Conservation (phyloP, 2,797 vertebrate genomes). For the Chelon auratus region DNA sequence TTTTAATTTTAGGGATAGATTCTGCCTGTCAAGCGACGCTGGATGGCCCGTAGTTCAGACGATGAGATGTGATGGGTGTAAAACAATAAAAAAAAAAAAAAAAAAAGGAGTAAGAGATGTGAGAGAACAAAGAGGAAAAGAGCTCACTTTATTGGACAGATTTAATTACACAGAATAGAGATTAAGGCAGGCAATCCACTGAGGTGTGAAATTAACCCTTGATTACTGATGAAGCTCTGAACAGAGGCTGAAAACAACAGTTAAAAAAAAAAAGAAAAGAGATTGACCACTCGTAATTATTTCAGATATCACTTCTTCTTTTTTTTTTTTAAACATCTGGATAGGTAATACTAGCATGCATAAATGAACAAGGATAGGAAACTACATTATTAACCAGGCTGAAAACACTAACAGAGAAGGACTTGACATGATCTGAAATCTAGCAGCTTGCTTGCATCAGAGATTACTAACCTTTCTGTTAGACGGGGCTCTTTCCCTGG, state of each 20-base stretch:
- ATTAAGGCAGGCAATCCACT: constrained; percentile 97
- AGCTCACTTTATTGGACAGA: constrained; percentile 99
- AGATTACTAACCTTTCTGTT: constrained; percentile 81
- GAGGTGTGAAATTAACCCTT: constrained; percentile 99
- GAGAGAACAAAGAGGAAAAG: constrained; percentile 95
- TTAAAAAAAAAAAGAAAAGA: constrained; percentile 48
- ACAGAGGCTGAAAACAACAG: constrained; percentile 77
- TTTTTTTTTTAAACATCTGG: constrained; percentile 29
- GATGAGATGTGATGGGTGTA: constrained; percentile 98
- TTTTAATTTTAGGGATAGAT: constrained; percentile 99
- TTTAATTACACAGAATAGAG: constrained; percentile 99
- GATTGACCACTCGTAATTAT: constrained; percentile 82
- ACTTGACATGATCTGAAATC: constrained; percentile 81
- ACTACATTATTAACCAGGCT: constrained; percentile 78
- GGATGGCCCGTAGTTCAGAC: constrained; percentile 92
- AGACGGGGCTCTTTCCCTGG: constrained; percentile 64
- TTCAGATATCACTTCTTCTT: constrained; percentile 67
- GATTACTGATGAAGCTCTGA: constrained; percentile 90
- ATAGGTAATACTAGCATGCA: constrained; percentile 59
- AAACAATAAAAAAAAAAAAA: constrained; percentile 87
- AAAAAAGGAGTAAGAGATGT: constrained; percentile 71
- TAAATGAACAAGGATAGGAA: constrained; percentile 66
- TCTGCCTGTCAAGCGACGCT: constrained; percentile 93
- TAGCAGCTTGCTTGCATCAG: constrained; percentile 81
- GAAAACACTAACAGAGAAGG: constrained; percentile 73